Conservation (phyloP, 1,140 invertebrate genomes). For the Wasmannia auropunctata region DNA sequence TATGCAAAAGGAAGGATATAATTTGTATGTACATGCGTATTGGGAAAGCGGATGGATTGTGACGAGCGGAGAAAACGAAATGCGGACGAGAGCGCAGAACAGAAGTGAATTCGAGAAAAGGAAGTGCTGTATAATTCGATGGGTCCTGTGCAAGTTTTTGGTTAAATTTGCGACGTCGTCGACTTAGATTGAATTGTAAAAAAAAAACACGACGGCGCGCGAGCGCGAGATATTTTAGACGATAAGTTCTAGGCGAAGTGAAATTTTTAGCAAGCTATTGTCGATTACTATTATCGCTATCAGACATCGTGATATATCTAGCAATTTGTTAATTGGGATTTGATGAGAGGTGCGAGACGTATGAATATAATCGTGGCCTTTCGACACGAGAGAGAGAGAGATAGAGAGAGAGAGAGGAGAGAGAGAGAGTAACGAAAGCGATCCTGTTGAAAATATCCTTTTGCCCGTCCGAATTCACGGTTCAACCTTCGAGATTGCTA, state of each 20-base stretch:
- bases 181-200: conserved; percentile 79
- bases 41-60: neutral
- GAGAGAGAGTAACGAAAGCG: conserved; percentile 21
- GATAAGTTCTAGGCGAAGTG: conserved; percentile 67
- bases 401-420: conserved; percentile 2
- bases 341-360: conserved; percentile 59
- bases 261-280: conserved; percentile 65
- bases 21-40: neutral
- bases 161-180: conserved; percentile 79
- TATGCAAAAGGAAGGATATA: neutral
- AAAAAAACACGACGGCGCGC: conserved; percentile 59
- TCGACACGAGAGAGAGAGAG: conserved; percentile 45
- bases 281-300: conserved; percentile 69
- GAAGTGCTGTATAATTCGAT: conserved; percentile 75
- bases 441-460: conserved; percentile 13
- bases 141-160: conserved; percentile 82
- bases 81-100: neutral
- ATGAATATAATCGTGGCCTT: conserved; percentile 65
- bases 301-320: conserved; percentile 71
- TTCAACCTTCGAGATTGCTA: conserved; percentile 36
- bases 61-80: neutral
- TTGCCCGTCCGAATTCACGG: neutral
- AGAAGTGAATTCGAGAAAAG: neutral
- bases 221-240: conserved; percentile 64
- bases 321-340: conserved; percentile 75